Conservation (phyloP, 2,113 vertebrate genomes). For the Phainopepla nitens region DNA sequence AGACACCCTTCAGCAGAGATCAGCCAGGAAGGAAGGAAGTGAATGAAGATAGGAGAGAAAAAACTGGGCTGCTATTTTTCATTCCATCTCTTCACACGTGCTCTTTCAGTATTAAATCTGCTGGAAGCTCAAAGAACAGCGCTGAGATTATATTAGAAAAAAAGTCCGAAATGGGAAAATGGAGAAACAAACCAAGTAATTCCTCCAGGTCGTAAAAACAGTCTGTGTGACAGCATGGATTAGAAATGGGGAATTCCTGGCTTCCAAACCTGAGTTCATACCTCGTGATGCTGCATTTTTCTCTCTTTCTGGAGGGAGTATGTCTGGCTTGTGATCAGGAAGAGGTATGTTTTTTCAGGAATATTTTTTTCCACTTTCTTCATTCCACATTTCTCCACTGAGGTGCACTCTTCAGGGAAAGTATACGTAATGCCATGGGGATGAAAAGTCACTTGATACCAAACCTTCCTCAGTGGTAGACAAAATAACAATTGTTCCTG, state of each 20-base stretch:
- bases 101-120: too few relatives aligned
- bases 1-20: neutral
- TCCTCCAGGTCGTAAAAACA: neutral
- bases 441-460: neutral
- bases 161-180: neutral
- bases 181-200: neutral
- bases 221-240: neutral
- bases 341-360: neutral
- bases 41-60: neutral
- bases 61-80: neutral
- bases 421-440: neutral
- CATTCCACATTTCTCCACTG: neutral
- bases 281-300: conserved; percentile 16
- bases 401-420: neutral
- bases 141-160: neutral
- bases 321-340: neutral
- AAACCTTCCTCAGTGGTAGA: neutral
- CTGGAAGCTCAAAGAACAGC: neutral
- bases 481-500: neutral
- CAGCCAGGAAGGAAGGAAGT: neutral
- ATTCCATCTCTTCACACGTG: rapidly evolving
- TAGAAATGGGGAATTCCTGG: conserved; percentile 18
- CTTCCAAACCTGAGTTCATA: neutral
- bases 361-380: neutral
- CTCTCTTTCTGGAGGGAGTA: neutral